Evolutionary conservation across 1,140 invertebrate genomes (phyloP), one percentile per base, ranked within the genome.

Genomic region (Homalodisca vitripennis): DNA sequence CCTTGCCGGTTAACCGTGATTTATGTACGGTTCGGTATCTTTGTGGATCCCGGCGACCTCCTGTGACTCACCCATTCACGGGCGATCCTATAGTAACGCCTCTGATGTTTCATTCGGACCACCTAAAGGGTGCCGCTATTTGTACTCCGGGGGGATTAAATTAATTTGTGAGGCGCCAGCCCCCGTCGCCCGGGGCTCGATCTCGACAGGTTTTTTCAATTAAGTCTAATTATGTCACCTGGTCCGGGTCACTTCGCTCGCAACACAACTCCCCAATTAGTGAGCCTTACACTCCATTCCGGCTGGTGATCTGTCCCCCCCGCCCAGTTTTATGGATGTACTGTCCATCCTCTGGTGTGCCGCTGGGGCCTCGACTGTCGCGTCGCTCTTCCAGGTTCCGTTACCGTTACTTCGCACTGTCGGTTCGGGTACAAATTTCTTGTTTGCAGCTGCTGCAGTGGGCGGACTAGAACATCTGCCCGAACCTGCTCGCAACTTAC

Each of bases 221-320:
- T 60, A 60, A 60, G 55, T 26, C 55, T 60, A 60, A 60, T 60
- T 60, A 60, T 60, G 55, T 60, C 55, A 60, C 55, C 55, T 60
- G 55, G 55, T 26, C 17, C 34, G 34, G 34, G 34, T 41, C 34
- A 17, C 6, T 6, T 17, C 34, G 34, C 6, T 6, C 34, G 22
- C 14, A 26, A 60, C 55, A 60, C 22, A 24, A 60, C 55, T 60
- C 55, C 55, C 55, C 55, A 60, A 60, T 60, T 60, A 60, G 55
- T 60, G 55, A 26, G 26, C 24, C 48, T 26, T 27, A 60, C 55
- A 60, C 55, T 60, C 55, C 22, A 60, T 26, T 26, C 55, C 55
- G 27, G 14, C 24, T 60, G 14, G 55, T 60, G 48, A 22, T 22
- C 48, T 14, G 17, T 14, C 22, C 48, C 48, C 6, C 48, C 10